These are phyloP conservation scores for Salminus brasiliensis DNA, from an alignment of 2,113 vertebrate genomes.

Conservation along the genomic window DNA sequence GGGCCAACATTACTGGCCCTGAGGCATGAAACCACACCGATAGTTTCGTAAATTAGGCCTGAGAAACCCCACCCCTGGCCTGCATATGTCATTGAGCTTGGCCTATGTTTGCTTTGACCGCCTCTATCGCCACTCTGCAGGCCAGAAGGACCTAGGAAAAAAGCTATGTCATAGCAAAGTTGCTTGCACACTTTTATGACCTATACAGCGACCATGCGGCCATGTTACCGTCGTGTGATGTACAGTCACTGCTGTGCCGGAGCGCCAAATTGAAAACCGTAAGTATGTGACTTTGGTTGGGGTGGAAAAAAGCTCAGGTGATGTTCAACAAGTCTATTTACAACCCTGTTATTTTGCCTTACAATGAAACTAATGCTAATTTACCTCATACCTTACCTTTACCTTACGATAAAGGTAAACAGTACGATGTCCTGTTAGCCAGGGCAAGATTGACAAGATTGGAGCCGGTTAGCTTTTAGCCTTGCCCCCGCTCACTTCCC, in stretches of 20 bases:
- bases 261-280: background rate
- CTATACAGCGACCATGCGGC: background rate
- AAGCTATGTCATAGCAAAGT: background rate
- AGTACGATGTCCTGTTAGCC: too few species aligned
- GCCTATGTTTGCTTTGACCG: slow-evolving; percentile 37
- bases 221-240: background rate
- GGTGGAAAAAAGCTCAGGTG: too few species aligned
- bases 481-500: too few species aligned
- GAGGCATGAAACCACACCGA: slow-evolving; percentile 54
- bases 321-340: too few species aligned
- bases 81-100: slow-evolving; percentile 51
- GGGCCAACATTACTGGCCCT: slow-evolving; percentile 48
- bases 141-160: slow-evolving; percentile 3
- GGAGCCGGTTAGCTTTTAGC: too few species aligned
- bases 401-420: too few species aligned
- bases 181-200: background rate
- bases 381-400: too few species aligned
- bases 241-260: background rate
- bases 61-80: slow-evolving; percentile 45
- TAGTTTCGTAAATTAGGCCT: slow-evolving; percentile 60
- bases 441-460: too few species aligned
- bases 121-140: background rate
- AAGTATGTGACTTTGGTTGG: background rate
- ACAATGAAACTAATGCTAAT: too few species aligned
- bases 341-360: too few species aligned